A percentile compares a stretch with the other conserved stretches of the same genome.
Conservation (phyloP, 2,797 vertebrate species). For the Chelonia mydas region DNA sequence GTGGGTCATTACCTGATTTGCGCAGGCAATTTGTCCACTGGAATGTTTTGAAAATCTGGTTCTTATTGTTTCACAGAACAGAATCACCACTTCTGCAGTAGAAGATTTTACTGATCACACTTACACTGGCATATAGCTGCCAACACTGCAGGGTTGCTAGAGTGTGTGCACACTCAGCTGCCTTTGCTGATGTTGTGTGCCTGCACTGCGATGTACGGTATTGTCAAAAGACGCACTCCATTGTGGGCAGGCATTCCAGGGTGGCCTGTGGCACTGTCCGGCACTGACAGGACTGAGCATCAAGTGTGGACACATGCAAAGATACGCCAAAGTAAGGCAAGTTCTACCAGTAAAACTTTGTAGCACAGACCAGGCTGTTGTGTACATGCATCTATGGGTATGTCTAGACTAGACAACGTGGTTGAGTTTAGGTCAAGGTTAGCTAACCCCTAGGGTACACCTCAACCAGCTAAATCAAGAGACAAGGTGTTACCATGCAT, state of each 20-base stretch:
- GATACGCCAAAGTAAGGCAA: background rate
- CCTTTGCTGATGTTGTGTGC: background rate
- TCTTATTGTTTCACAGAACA: background rate
- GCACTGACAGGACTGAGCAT: background rate
- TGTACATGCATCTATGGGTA: rapidly evolving
- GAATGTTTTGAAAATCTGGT: conserved; percentile 32
- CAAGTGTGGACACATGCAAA: background rate
- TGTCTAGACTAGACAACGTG: rapidly evolving
- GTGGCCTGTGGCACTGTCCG: background rate
- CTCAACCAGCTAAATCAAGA: rapidly evolving
- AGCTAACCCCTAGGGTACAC: rapidly evolving
- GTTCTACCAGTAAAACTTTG: background rate
- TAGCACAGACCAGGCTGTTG: background rate
- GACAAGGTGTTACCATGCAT: background rate
- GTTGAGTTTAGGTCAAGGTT: background rate
- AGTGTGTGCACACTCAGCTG: background rate
- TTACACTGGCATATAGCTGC: background rate
- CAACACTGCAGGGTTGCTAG: background rate
- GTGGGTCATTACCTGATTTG: conserved; percentile 39
- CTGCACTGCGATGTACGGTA: background rate
- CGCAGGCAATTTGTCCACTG: background rate
- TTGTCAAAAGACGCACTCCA: background rate
- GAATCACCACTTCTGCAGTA: background rate
- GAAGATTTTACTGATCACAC: background rate
- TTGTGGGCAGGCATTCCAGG: background rate